A percentile compares a stretch with the other conserved stretches of the same genome.
phyloP scores from a whole-genome alignment of 1,140 invertebrate species.

The Zaprionus inermis region DNA sequence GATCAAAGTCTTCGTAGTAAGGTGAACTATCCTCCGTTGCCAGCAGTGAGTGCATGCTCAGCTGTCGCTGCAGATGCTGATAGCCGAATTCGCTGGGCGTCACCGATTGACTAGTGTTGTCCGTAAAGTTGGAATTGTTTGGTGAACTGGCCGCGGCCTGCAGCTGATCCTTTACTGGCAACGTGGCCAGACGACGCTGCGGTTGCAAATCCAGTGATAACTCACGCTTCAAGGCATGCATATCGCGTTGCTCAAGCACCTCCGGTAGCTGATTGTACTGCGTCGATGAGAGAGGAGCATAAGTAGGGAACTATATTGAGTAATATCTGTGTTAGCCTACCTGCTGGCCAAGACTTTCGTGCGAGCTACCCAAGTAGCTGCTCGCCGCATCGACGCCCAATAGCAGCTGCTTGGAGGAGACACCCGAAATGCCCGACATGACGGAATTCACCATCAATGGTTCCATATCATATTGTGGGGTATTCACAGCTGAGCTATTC shows the following conservation, averaged over 20 bases:
- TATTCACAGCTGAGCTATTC: slow-evolving; percentile 80
- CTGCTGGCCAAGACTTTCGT: slow-evolving; percentile 74
- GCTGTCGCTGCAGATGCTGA: slow-evolving; percentile 80
- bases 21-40: slow-evolving; percentile 79
- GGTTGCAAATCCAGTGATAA: slow-evolving; percentile 76
- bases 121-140: slow-evolving; percentile 83
- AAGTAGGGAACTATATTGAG: background rate
- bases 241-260: slow-evolving; percentile 70
- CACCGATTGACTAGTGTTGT: slow-evolving; percentile 84
- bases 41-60: slow-evolving; percentile 78
- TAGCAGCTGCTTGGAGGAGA: slow-evolving; percentile 73
- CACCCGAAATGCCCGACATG: slow-evolving; percentile 73
- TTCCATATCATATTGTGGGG: slow-evolving; percentile 82
- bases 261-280: slow-evolving; percentile 66
- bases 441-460: slow-evolving; percentile 73
- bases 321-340: slow-evolving; percentile 45
- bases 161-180: slow-evolving; percentile 64
- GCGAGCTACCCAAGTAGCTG: slow-evolving; percentile 71
- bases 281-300: background rate
- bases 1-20: slow-evolving; percentile 78
- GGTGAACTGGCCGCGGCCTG: slow-evolving; percentile 67
- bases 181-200: slow-evolving; percentile 59
- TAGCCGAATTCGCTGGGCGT: slow-evolving; percentile 83
- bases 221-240: slow-evolving; percentile 79
- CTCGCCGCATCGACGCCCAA: slow-evolving; percentile 64